Base-by-base conservation (phyloP, 1,140 invertebrate genomes). In the Euborellia annulipes region DNA sequence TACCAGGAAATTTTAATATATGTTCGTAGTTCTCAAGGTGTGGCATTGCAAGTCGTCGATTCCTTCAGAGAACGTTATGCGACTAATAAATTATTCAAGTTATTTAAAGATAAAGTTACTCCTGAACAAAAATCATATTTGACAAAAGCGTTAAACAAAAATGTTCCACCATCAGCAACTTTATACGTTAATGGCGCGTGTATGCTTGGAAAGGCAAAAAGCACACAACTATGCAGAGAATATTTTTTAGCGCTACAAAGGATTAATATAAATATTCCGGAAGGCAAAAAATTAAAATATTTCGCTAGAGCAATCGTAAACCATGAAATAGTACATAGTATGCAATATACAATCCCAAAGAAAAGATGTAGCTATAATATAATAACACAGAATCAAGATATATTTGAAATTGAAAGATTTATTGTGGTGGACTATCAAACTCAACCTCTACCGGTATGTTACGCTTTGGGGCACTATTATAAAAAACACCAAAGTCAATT, bases 21-120 rank as follows among this genome's bases (percentile, higher is more conserved):
- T 43, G 23, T 52, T 11, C 47, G 45, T 19, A 52, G 36, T 34
- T 52, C 48, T 1, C 43, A 50, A 21, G 41, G 13, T 21, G 48
- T 36, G 3, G 18, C 37, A 30, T 20, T 46, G 4, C 47, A 52
- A 52, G 34, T 52, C 40, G 43, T 34, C 23, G 45, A 50, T 30
- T 14, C 13, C 2, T 52, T 47, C 40, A 22, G 46, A n/a, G 9
- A 41, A 3, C 47, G 32, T 22, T 43, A 11, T 17, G 45, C 36
- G 0, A 34, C n/a, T 9, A 34, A 9, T 9, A 34, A 34, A 34
- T 14, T 34, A 9, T 9, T 9, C 9, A 34, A 34, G 14, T 9
- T 14, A 9, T 9, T 34, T 34, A 34, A 9, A 34, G 9, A 9
- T 9, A 9, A 9, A 34, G 14, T 34, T 9, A 9, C 32, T 9